These are phyloP conservation scores for Todiramphus saurophagus DNA, from an alignment of 2,113 vertebrate genomes.

Conservation along the genomic window DNA sequence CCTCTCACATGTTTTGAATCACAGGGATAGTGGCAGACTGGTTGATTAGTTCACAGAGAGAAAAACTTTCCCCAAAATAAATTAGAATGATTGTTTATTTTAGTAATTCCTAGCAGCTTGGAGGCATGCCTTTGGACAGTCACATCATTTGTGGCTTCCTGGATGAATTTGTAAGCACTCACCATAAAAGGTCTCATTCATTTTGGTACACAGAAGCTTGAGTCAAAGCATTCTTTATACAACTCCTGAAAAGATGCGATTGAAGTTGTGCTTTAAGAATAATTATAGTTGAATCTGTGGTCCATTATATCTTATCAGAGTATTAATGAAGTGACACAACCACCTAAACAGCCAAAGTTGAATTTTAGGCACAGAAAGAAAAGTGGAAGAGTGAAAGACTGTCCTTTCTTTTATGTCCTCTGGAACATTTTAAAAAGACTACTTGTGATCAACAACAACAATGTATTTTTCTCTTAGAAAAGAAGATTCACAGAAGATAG, in stretches of 20 bases:
- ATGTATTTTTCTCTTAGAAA: background rate
- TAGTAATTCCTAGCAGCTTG: background rate
- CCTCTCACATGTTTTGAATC: conserved; percentile 43
- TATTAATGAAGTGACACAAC: background rate
- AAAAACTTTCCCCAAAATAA: conserved; percentile 32
- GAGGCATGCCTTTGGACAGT: conserved; percentile 5
- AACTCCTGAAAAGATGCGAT: conserved; percentile 16
- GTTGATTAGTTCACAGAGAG: background rate
- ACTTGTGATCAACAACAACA: background rate
- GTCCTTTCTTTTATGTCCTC: background rate
- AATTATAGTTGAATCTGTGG: conserved; percentile 14
- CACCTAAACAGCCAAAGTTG: background rate
- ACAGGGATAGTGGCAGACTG: background rate
- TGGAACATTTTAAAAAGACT: background rate
- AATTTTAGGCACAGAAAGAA: background rate
- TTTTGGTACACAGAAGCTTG: conserved; percentile 8
- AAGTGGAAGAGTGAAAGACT: background rate
- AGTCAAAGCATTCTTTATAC: conserved; percentile 52
- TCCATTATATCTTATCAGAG: background rate
- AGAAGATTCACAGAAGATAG: background rate
- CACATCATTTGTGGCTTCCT: conserved; percentile 28
- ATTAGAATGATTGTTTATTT: conserved; percentile 13
- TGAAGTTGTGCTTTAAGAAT: conserved; percentile 21
- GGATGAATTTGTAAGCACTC: conserved; percentile 25
- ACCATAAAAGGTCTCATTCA: conserved; percentile 44